phyloP scores from a whole-genome alignment of 2,797 vertebrate species.

The Halcyon badia region DNA sequence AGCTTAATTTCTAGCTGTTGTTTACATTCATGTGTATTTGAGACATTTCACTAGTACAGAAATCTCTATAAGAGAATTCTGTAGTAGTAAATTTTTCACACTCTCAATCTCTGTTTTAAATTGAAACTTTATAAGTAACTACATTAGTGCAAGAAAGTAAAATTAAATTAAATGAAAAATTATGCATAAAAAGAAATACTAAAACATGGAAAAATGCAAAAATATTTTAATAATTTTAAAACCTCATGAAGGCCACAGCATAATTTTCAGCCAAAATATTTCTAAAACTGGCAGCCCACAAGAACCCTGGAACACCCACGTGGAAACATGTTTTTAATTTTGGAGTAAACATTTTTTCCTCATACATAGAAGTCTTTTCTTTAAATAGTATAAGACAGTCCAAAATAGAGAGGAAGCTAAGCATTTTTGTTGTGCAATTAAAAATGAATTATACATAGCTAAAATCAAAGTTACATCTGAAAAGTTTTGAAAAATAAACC shows the following conservation, averaged over 20 bases:
- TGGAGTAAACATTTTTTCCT: conserved; percentile 73
- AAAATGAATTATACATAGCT: conserved; percentile 41
- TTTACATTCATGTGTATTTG: neutral
- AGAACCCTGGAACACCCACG: conserved; percentile 73
- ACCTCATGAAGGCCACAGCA: conserved; percentile 31
- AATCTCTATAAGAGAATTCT: neutral
- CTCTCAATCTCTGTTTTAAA: neutral
- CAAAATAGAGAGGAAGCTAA: conserved; percentile 60
- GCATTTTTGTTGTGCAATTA: conserved; percentile 47
- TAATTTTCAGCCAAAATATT: conserved; percentile 66
- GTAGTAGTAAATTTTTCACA: neutral
- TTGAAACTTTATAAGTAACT: neutral
- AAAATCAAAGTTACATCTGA: conserved; percentile 34
- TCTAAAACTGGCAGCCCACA: conserved; percentile 63
- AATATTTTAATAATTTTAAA: conserved; percentile 67
- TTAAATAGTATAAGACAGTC: conserved; percentile 44
- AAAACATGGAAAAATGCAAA: conserved; percentile 45
- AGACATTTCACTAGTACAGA: neutral
- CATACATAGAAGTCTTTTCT: conserved; percentile 27
- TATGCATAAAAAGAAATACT: neutral
- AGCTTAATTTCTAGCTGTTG: neutral
- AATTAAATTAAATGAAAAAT: conserved; percentile 27
- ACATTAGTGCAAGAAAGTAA: neutral
- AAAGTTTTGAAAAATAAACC: conserved; percentile 39
- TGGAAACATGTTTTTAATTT: conserved; percentile 78